Evolutionary conservation across 2,797 vertebrate genomes (phyloP).

Genomic region (Peromyscus attwateri): DNA sequence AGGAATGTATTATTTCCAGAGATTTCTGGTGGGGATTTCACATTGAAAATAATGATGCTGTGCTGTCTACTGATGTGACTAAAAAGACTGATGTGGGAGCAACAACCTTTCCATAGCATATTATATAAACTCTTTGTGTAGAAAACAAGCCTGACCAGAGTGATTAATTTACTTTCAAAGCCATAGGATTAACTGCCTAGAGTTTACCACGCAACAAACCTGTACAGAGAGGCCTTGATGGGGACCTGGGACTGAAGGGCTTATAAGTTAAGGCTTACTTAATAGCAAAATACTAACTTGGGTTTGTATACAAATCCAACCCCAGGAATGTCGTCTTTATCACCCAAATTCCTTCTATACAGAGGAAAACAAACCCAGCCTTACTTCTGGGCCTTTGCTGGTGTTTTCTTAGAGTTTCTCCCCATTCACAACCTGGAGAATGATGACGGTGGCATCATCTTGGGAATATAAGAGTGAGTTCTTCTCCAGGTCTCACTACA

Average conservation of each 20-base stretch:
- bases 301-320: neutral
- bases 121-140: slow-evolving; percentile 45
- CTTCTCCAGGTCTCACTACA: neutral
- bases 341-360: neutral
- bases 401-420: neutral
- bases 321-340: neutral
- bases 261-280: neutral
- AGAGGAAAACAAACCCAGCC: neutral
- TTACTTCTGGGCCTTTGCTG: neutral
- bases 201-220: neutral
- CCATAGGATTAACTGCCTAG: neutral
- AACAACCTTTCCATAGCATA: slow-evolving; percentile 40
- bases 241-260: neutral
- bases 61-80: slow-evolving; percentile 20
- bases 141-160: slow-evolving; percentile 47
- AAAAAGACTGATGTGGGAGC: slow-evolving; percentile 39
- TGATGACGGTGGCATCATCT: neutral
- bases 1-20: slow-evolving; percentile 66
- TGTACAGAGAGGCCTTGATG: neutral
- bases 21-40: slow-evolving; percentile 59
- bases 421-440: neutral
- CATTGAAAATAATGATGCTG: slow-evolving; percentile 54
- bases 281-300: slow-evolving; percentile 6
- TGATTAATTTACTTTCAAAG: slow-evolving; percentile 19
- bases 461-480: neutral